Evolutionary conservation across 2,113 vertebrate genomes (phyloP).

Genomic region (Ovibos moschatus): DNA sequence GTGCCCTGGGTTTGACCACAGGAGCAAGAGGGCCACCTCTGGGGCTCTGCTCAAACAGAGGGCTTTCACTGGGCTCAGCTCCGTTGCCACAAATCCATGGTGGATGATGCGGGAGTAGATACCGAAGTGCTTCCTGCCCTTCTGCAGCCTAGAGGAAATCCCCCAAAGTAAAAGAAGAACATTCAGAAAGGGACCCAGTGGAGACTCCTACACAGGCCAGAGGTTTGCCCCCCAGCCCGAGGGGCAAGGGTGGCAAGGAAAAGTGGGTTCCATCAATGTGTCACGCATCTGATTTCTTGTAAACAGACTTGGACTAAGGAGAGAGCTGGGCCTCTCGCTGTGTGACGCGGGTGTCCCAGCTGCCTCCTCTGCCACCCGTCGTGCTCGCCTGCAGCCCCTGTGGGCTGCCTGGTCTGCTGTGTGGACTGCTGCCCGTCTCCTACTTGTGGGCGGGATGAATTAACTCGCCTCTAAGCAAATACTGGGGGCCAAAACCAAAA

Average conservation of each 20-base stretch:
- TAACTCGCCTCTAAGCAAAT: background rate
- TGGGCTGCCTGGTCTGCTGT: fast-evolving
- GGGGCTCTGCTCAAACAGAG: fast-evolving
- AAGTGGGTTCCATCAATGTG: fast-evolving
- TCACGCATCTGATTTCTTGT: background rate
- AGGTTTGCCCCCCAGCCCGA: background rate
- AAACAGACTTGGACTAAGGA: fast-evolving
- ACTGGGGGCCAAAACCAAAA: fast-evolving
- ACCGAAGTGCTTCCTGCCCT: background rate
- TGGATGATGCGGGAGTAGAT: background rate
- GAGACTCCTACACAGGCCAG: background rate
- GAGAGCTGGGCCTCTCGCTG: fast-evolving
- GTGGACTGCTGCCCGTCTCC: fast-evolving
- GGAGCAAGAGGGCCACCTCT: background rate
- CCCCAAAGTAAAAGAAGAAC: background rate
- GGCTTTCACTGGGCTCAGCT: too few species aligned
- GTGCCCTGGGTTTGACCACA: too few species aligned
- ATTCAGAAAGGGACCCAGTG: too few species aligned
- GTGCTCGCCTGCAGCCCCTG: fast-evolving
- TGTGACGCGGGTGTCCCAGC: fast-evolving
- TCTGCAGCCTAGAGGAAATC: background rate
- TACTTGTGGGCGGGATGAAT: background rate
- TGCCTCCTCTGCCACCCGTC: fast-evolving
- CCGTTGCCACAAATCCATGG: fast-evolving
- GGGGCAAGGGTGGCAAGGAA: background rate